Percentiles rank a stretch among this genome's conserved stretches.
These are phyloP conservation scores for Turdus rufiventris DNA, from an alignment of 2,113 vertebrate species.

Conservation along the genomic window DNA sequence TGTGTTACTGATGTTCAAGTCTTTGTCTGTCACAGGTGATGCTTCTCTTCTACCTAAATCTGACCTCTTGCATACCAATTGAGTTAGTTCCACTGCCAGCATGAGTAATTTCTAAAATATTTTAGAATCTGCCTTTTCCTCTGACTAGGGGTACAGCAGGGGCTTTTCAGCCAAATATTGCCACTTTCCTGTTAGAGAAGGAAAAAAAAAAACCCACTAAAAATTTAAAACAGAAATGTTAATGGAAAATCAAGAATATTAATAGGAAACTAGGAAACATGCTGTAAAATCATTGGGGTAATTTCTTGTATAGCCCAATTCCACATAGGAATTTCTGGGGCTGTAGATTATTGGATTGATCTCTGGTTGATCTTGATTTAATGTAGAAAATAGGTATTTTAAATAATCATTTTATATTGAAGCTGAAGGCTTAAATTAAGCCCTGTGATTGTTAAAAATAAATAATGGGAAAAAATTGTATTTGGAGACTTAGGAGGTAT, in stretches of 20 bases:
- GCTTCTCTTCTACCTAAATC: neutral
- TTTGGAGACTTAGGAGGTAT: neutral
- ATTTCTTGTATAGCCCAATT: neutral
- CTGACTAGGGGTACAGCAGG: neutral
- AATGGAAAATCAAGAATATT: neutral
- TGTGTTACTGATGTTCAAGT: neutral
- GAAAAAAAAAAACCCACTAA: neutral
- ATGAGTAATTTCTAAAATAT: neutral
- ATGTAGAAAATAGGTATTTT: neutral
- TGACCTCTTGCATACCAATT: neutral
- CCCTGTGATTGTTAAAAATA: neutral
- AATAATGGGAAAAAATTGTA: rapidly evolving
- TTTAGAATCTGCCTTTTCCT: neutral
- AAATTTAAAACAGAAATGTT: neutral
- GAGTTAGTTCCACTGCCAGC: neutral
- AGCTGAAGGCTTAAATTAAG: neutral
- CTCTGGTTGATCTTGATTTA: neutral
- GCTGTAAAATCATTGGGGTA: neutral
- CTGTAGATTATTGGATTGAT: neutral
- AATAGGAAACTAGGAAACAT: neutral
- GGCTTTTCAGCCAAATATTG: neutral
- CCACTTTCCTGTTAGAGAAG: neutral
- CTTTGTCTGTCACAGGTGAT: neutral
- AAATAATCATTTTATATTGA: neutral
- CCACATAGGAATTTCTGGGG: neutral